phyloP scores from a whole-genome alignment of 2,888 invertebrate species.

The Lissocephala sabroskyi region DNA sequence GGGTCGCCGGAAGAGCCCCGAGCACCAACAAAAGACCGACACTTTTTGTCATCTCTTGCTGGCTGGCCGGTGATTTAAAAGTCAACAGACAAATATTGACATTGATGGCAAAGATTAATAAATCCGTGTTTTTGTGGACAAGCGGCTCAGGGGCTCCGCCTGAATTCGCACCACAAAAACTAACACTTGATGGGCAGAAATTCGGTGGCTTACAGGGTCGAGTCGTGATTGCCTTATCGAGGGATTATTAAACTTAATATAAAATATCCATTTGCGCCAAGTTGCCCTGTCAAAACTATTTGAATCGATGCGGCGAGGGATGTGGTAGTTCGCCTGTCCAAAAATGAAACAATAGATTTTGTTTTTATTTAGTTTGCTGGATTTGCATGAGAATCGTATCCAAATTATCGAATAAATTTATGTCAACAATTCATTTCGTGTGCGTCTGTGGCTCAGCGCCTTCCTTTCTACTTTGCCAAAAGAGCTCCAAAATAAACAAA shows the following conservation, averaged over 20 bases:
- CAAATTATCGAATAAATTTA: slow-evolving; percentile 61
- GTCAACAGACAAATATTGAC: slow-evolving; percentile 40
- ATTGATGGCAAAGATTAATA: slow-evolving; percentile 38
- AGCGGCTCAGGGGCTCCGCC: slow-evolving; percentile 16
- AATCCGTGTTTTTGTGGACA: slow-evolving; percentile 25
- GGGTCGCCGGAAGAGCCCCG: slow-evolving; percentile 12
- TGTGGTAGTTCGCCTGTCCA: slow-evolving; percentile 11
- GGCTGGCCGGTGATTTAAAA: slow-evolving; percentile 38
- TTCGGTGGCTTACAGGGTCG: no score
- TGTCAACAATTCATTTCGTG: slow-evolving; percentile 50
- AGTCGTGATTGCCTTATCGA: no score
- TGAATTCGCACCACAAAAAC: slow-evolving; percentile 21
- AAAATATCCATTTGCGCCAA: no score
- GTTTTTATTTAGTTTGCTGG: slow-evolving; percentile 29
- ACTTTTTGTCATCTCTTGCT: no score
- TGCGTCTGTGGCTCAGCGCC: slow-evolving; percentile 13
- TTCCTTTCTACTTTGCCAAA: slow-evolving; percentile 47
- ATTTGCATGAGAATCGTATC: slow-evolving; percentile 65
- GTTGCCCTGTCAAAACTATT: no score
- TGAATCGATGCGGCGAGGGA: no score
- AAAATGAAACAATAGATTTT: slow-evolving; percentile 32
- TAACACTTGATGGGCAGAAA: no score
- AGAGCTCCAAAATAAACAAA: neutral
- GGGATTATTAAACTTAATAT: no score
- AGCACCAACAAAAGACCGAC: slow-evolving; percentile 15